Conservation (phyloP, 2,888 invertebrate genomes). For the Chirona hameri region DNA sequence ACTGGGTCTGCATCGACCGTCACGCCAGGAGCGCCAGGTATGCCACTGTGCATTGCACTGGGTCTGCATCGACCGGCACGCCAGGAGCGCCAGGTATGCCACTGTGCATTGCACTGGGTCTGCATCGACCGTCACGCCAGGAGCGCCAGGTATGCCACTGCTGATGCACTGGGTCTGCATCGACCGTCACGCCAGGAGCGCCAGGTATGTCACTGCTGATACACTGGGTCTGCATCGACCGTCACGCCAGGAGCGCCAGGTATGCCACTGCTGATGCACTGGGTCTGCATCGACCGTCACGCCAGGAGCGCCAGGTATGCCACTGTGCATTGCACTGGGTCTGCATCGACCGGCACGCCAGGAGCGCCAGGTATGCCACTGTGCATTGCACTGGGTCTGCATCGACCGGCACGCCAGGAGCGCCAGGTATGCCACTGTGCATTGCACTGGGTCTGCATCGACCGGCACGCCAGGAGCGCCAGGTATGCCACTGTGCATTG, state of each 20-base stretch:
- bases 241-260: slow-evolving; percentile 46
- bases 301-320: slow-evolving; percentile 49
- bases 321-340: slow-evolving; percentile 60
- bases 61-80: slow-evolving; percentile 50
- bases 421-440: slow-evolving; percentile 58
- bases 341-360: slow-evolving; percentile 50
- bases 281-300: slow-evolving; percentile 51
- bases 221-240: slow-evolving; percentile 52
- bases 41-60: slow-evolving; percentile 61
- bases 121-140: slow-evolving; percentile 50
- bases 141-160: slow-evolving; percentile 56
- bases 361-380: slow-evolving; percentile 56
- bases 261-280: slow-evolving; percentile 58
- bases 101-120: slow-evolving; percentile 55
- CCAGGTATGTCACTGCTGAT: slow-evolving; percentile 57
- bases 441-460: slow-evolving; percentile 53
- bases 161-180: slow-evolving; percentile 52
- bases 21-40: slow-evolving; percentile 46
- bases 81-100: slow-evolving; percentile 53
- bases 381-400: slow-evolving; percentile 51
- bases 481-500: slow-evolving; percentile 59
- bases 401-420: slow-evolving; percentile 49
- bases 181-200: slow-evolving; percentile 47
- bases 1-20: slow-evolving; percentile 52
- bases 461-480: slow-evolving; percentile 47